Evolutionary conservation across 64 coral and sea anemone species (phyloP), one percentile per base, ranked within the genome.

Genomic region (Catalaphyllia jardinei): DNA sequence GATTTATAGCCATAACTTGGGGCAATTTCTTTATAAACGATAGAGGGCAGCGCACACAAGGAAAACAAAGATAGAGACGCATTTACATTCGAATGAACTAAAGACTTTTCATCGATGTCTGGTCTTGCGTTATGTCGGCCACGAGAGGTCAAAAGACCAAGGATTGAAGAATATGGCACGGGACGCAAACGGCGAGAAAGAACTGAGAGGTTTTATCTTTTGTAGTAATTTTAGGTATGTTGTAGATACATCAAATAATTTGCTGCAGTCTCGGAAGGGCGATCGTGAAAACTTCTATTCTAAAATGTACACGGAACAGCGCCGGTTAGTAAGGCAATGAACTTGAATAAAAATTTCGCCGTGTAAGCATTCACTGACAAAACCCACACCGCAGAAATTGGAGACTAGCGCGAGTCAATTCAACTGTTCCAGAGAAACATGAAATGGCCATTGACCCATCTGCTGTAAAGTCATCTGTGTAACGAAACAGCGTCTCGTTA

Each of bases 91-190:
- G 29, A 46, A 29, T 69, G 8, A 25, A 69, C 65, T 11, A n/a
- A 24, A 7, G 65, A 69, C 50, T 79, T 55, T 49, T 49, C 19
- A 79, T 55, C 20, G 2, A 29, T 4, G 54, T 29, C 27, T 31
- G 62, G 46, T 17, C 19, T 85, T 85, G 81, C 81, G 81, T 85
- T 85, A 71, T 85, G 81, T 71, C 81, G 20, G 9, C 38, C 35
- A 30, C 81, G 35, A 71, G 62, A 71, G 81, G 81, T 85, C 81
- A 71, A 50, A 85, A 35, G 81, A 85, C 62, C 63, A 85, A 28
- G 81, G 35, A 85, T 71, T 71, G 38, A 69, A 85, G 42, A 85
- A 64, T 14, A 67, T 22, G 31, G 62, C 63, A 50, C 25, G 62
- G 9, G 11, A 71, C 2, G 24, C 22, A 27, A 69, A 27, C 65